Conservation (phyloP, 1,140 invertebrate species). For the Bombus difficillimus region DNA sequence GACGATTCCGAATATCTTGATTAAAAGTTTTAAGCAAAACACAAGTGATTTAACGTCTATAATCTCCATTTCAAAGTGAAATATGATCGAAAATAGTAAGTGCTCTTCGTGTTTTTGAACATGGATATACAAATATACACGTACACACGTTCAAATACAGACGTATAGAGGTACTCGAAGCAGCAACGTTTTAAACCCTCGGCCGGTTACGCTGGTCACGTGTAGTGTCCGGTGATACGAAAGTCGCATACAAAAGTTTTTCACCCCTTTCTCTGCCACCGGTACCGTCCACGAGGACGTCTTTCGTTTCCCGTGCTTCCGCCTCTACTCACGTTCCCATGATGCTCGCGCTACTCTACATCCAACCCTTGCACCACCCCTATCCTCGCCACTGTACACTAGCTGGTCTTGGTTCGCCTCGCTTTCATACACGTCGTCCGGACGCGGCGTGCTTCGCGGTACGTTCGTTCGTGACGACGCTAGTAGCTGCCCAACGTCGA, state of each 20-base stretch:
- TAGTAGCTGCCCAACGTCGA: constrained; percentile 28
- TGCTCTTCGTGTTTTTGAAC: background rate
- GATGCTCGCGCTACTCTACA: constrained; percentile 39
- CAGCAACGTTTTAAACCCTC: constrained; percentile 75
- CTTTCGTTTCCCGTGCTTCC: constrained; percentile 29
- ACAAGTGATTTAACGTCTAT: too few species aligned
- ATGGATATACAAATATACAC: background rate
- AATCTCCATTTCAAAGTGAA: background rate
- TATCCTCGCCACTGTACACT: background rate
- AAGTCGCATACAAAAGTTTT: constrained; percentile 78
- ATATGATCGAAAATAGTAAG: background rate
- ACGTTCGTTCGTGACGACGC: constrained; percentile 45
- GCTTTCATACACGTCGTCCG: constrained; percentile 20
- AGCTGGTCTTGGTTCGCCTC: background rate
- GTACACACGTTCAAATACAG: background rate
- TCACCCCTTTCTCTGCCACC: constrained; percentile 62
- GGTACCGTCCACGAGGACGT: constrained; percentile 21
- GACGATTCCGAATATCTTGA: too few species aligned
- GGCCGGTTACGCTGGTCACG: constrained; percentile 78
- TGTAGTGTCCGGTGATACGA: constrained; percentile 78
- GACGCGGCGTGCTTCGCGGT: background rate
- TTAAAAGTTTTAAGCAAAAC: too few species aligned
- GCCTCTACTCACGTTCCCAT: constrained; percentile 5
- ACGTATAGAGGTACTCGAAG: background rate
- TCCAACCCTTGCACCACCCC: constrained; percentile 14